Evolutionary conservation across 1,140 invertebrate species (phyloP).

Genomic region (Penaeus indicus): DNA sequence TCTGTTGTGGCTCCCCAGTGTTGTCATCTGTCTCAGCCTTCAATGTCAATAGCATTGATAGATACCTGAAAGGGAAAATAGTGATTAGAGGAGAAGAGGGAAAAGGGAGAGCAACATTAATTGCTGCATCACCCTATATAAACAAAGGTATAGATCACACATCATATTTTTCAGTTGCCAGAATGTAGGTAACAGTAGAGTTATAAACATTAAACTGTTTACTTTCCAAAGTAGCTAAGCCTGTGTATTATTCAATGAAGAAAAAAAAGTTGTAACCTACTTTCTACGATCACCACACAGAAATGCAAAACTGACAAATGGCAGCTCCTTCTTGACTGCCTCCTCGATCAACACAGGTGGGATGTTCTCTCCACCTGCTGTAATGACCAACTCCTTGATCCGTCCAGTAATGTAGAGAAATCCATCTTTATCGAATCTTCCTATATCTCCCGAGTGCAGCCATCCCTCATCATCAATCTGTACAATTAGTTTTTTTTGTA

Average conservation of each 20-base stretch:
- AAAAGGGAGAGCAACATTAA: background rate
- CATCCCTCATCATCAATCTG: conserved; percentile 80
- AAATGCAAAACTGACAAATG: conserved; percentile 84
- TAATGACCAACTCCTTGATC: conserved; percentile 85
- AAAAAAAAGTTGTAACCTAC: conserved; percentile 70
- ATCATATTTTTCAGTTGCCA: background rate
- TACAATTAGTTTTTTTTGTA: background rate
- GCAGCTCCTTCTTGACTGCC: conserved; percentile 80
- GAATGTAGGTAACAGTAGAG: too few species aligned
- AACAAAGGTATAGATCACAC: background rate
- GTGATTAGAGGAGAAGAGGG: background rate
- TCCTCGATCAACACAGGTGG: conserved; percentile 90
- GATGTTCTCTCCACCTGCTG: conserved; percentile 91
- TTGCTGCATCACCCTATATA: background rate
- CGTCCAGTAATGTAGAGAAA: conserved; percentile 86
- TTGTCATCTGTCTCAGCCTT: conserved; percentile 53
- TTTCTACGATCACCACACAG: conserved; percentile 89
- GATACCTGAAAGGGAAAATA: conserved; percentile 37
- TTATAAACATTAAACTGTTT: background rate
- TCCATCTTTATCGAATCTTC: conserved; percentile 80
- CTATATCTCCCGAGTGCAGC: conserved; percentile 88
- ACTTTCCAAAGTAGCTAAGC: background rate
- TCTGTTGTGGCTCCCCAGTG: conserved; percentile 50
- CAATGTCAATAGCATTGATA: conserved; percentile 59
- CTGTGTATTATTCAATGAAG: background rate